Base-by-base conservation (phyloP, 2,113 vertebrate genomes). In the Aegotheles bennettii region DNA sequence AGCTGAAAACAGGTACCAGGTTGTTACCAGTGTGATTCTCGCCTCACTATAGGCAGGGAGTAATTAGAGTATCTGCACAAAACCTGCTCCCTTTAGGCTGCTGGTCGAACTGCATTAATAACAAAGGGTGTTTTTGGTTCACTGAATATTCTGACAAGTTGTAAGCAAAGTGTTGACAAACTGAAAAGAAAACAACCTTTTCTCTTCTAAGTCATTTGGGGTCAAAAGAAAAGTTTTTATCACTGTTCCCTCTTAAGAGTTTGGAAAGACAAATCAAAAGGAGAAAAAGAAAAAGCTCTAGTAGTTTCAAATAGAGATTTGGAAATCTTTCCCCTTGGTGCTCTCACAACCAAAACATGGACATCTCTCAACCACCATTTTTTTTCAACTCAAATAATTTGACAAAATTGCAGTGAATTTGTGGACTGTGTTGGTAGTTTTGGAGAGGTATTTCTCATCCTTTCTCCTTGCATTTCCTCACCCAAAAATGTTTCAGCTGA, bases 141-240 rank as follows among this genome's bases (percentile, higher is more conserved):
- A 40, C 64, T 36, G 86, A 87, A 89, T 92, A 89, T 84, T 90
- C 93, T 78, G 79, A 92, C 51, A 78, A 90, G 47, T 92, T 88
- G 86, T 81, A 89, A 94, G 80, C 73, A 84, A 90, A 90, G 60
- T 89, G 80, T 67, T 94, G 94, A 94, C 91, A 75, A 90, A 89
- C 38, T 43, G 64, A 63, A 85, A 80, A 83, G 63, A 36, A 69
- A 76, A 84, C 60, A 59, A 59, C 40, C 24, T 89, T 84, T 90
- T 81, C 77, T 94, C 51, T 73, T 92, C 26, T 20, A 60, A 89
- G 76, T 78, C 73, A 56, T 67, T 81, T 84, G 51, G 26, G 89
- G 94, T 95, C 73, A 89, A 92, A 96, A 74, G 64, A 86, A 73
- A 50, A 92, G 70, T 81, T 96, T 96, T 92, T 81, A 86, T 92